These are phyloP conservation scores for Gasterosteus nipponicus DNA, from an alignment of 2,113 vertebrate genomes.

Conservation along the genomic window DNA sequence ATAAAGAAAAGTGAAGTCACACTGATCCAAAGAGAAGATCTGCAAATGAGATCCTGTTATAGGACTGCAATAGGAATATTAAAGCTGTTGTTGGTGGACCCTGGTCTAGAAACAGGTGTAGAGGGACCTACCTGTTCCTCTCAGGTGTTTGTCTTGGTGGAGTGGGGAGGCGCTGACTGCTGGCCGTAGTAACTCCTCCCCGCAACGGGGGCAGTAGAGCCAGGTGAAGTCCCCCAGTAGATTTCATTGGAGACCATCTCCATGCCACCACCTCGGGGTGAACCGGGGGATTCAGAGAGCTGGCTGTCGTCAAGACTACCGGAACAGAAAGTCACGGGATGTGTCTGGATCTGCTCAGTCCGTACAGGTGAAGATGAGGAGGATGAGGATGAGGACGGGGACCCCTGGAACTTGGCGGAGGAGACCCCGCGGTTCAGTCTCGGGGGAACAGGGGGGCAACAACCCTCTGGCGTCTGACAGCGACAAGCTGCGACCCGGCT, in stretches of 20 bases:
- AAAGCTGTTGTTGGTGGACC: neutral
- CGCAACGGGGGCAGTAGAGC: slow-evolving; percentile 18
- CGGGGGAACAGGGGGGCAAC: slow-evolving; percentile 73
- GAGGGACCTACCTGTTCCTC: slow-evolving; percentile 70
- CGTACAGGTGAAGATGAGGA: slow-evolving; percentile 23
- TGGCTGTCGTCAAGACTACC: slow-evolving; percentile 58
- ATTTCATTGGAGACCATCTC: slow-evolving; percentile 92
- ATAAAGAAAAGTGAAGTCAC: neutral
- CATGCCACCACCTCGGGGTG: slow-evolving; percentile 62
- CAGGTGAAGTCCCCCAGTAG: slow-evolving; percentile 84
- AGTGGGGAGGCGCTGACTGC: slow-evolving; percentile 51
- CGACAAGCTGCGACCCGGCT: slow-evolving; percentile 40
- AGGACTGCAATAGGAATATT: too few species aligned
- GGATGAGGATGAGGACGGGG: slow-evolving; percentile 26
- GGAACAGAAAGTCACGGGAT: slow-evolving; percentile 36
- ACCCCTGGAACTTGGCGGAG: slow-evolving; percentile 26
- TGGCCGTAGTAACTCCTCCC: slow-evolving; percentile 57
- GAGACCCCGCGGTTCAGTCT: slow-evolving; percentile 62
- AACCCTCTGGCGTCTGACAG: slow-evolving; percentile 51
- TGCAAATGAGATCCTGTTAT: too few species aligned
- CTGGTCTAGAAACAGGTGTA: neutral
- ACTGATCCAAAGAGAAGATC: too few species aligned
- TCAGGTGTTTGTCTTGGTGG: slow-evolving; percentile 57
- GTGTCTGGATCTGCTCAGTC: neutral
- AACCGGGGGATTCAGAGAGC: slow-evolving; percentile 47